Base-by-base conservation (phyloP, 2,888 invertebrate genomes). In the Drosophila subquinaria region DNA sequence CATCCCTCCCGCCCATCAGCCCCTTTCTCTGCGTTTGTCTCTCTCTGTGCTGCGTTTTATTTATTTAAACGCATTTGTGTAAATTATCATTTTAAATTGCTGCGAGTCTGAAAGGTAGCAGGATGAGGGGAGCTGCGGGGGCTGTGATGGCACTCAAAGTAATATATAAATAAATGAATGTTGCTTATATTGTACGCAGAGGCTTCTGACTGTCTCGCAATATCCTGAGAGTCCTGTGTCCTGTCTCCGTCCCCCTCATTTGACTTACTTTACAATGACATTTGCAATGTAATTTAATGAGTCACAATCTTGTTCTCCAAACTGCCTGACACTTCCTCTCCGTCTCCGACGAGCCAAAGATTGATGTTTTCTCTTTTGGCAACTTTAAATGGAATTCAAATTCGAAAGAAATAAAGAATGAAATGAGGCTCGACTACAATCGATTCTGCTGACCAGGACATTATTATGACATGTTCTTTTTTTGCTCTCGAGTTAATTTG, bases 21-120 rank as follows among this genome's bases (percentile, higher is more conserved):
- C 30, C n/a, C 13, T 11, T 20, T 33, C 17, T 15, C 17, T 9
- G 30, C 52, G 38, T 50, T 59, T 55, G 57, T 51, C 79, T 73
- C 63, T 27, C 61, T 86, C 64, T 45, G 59, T 3, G 62, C 48
- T 87, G 79, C 83, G 89, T 88, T 90, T 90, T 89, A 91, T 91
- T 90, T 90, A 90, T 90, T 90, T 91, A 89, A 89, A 81, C 91
- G 82, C 90, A 85, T 90, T 90, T 91, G 88, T 90, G 89, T 91
- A 90, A 91, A 90, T 90, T 90, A 91, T 90, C 90, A 91, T 89
- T 89, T 91, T 90, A 91, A 91, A 91, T 90, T 90, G 88, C 90
- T 74, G 81, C 73, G 56, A 8, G 47, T 38, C 27, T 48, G 45
- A 47, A 53, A 53, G 47, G 57, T 30, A 47, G 2, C 13, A 17